Evolutionary conservation across 2,113 vertebrate species (phyloP).

Genomic region (Cryptotis parvus): DNA sequence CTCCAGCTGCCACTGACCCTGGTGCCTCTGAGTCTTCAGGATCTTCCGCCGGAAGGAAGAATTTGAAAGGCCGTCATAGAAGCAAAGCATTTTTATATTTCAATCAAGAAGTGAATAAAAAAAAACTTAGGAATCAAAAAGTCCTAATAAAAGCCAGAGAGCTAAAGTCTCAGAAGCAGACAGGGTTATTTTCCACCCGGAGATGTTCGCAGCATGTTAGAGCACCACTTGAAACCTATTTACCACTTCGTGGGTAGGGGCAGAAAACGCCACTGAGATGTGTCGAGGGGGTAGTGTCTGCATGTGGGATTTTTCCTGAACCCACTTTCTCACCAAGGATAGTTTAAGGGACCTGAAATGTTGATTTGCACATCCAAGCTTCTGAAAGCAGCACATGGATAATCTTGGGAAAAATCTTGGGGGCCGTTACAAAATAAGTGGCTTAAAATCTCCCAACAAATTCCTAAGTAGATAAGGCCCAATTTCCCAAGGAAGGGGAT

Average conservation of each 20-base stretch:
- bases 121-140: conserved; percentile 14
- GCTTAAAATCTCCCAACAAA: background rate
- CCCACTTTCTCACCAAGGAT: background rate
- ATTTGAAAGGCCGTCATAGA: conserved; percentile 58
- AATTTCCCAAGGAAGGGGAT: background rate
- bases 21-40: conserved; percentile 45
- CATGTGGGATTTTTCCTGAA: background rate
- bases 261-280: background rate
- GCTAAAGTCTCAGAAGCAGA: background rate
- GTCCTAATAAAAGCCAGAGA: background rate
- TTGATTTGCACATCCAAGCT: background rate
- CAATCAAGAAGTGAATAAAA: conserved; percentile 44
- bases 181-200: background rate
- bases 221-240: conserved; percentile 30
- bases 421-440: background rate
- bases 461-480: background rate
- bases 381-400: background rate
- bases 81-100: conserved; percentile 11
- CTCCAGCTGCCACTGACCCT: background rate
- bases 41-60: background rate
- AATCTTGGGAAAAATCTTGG: background rate
- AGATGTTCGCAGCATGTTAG: background rate
- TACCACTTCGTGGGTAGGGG: background rate
- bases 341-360: background rate
- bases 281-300: background rate